Conservation (phyloP, 2,113 vertebrate species). For the Pollimyrus isidori region DNA sequence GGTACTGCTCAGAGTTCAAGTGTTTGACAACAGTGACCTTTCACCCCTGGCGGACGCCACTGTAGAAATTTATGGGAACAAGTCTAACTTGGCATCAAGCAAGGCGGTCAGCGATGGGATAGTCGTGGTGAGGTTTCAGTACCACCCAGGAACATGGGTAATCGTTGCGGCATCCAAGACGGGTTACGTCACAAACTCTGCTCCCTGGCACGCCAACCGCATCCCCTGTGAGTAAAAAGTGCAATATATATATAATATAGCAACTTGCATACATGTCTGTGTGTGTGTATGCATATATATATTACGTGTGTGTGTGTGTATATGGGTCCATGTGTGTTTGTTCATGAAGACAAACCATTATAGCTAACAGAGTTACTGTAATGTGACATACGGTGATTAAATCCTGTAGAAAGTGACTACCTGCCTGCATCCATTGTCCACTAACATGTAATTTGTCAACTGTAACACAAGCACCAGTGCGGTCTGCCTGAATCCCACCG, state of each 20-base stretch:
- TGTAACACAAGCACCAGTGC: background rate
- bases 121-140: constrained; percentile 69
- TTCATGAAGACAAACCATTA: background rate
- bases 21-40: constrained; percentile 85
- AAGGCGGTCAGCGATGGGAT: constrained; percentile 68
- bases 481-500: background rate
- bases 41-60: constrained; percentile 70
- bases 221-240: constrained; percentile 74
- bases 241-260: background rate
- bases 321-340: background rate
- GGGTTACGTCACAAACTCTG: constrained; percentile 83
- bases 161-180: constrained; percentile 74
- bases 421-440: background rate
- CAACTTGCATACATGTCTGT: no score
- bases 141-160: constrained; percentile 77
- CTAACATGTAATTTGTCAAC: background rate
- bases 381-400: background rate
- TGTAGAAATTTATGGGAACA: constrained; percentile 79
- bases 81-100: constrained; percentile 66
- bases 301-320: background rate
- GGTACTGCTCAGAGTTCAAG: constrained; percentile 88
- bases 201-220: constrained; percentile 86
- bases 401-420: background rate
- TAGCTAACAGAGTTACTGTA: background rate
- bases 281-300: background rate